Evolutionary conservation across 2,888 invertebrate species (phyloP).

Genomic region (Agelastica alni): DNA sequence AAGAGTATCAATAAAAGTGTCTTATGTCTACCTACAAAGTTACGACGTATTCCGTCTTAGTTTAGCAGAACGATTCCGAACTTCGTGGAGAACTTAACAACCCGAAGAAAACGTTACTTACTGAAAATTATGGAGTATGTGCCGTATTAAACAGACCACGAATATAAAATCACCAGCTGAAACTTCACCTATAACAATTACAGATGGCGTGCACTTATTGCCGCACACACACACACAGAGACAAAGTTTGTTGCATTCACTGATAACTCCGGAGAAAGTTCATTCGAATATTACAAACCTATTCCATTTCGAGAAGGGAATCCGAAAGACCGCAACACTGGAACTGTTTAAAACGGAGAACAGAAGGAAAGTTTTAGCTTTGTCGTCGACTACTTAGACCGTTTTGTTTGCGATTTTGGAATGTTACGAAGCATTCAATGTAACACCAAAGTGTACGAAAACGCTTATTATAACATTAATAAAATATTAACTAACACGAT

Average conservation of each 20-base stretch:
- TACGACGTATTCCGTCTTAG: constrained; percentile 4
- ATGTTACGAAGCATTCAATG: too few relatives aligned
- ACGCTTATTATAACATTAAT: too few relatives aligned
- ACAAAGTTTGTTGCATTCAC: constrained; percentile 36
- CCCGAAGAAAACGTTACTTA: constrained; percentile 43
- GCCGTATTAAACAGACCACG: constrained; percentile 49
- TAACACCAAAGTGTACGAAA: too few relatives aligned
- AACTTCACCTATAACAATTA: constrained; percentile 51
- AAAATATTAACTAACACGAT: too few relatives aligned
- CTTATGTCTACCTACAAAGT: too few relatives aligned
- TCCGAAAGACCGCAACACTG: constrained; percentile 29
- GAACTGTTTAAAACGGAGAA: constrained; percentile 12
- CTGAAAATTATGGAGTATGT: constrained; percentile 42
- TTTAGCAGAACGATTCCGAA: constrained; percentile 18
- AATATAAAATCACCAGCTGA: constrained; percentile 48
- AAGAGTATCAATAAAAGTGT: not conserved
- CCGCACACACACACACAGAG: too few relatives aligned
- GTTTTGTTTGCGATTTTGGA: too few relatives aligned
- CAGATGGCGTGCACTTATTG: constrained; percentile 47
- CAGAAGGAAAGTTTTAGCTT: constrained; percentile 3
- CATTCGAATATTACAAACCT: constrained; percentile 35
- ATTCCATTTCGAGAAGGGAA: constrained; percentile 31
- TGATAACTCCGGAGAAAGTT: constrained; percentile 31
- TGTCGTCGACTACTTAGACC: not conserved
- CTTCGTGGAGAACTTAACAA: constrained; percentile 37